A percentile compares a stretch with the other conserved stretches of the same genome.
These are phyloP conservation scores for Chelon auratus DNA, from an alignment of 2,797 vertebrate species.

Conservation along the genomic window DNA sequence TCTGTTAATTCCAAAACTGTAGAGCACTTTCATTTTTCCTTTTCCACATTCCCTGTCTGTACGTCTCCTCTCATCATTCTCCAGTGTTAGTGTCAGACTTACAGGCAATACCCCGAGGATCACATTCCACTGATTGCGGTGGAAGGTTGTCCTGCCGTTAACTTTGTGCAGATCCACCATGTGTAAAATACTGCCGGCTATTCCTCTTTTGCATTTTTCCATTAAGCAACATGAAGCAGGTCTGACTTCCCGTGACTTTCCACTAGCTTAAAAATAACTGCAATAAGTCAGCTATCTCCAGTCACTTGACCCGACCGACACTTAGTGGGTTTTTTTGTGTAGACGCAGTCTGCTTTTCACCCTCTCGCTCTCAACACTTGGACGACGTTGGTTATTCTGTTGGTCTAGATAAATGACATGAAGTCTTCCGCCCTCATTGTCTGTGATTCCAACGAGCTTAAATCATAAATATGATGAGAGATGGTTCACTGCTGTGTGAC, in stretches of 20 bases:
- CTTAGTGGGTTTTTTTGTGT: conserved; percentile 7
- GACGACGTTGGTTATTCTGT: not conserved
- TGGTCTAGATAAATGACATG: not conserved
- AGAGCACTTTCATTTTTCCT: not conserved
- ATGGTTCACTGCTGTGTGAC: conserved; percentile 19
- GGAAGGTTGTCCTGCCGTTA: conserved; percentile 18
- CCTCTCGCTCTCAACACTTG: not conserved
- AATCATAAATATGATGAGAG: not conserved
- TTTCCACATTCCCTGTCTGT: not conserved
- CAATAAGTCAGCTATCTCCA: conserved; percentile 45
- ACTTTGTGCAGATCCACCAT: conserved; percentile 4
- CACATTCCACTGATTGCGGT: conserved; percentile 15
- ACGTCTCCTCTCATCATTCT: not conserved
- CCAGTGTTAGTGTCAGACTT: not conserved
- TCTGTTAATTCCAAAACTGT: not conserved
- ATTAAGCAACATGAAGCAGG: conserved; percentile 20
- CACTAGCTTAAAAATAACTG: conserved; percentile 6
- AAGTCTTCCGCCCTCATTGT: conserved; percentile 1
- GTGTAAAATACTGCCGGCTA: conserved; percentile 11
- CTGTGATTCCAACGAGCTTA: not conserved
- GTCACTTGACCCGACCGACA: conserved; percentile 26
- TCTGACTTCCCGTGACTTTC: conserved; percentile 38
- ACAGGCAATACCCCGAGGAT: not conserved
- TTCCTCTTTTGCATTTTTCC: conserved; percentile 2
- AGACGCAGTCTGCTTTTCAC: not conserved